phyloP scores from a whole-genome alignment of 2,888 invertebrate genomes.

The Cyrtodaria siliqua region DNA sequence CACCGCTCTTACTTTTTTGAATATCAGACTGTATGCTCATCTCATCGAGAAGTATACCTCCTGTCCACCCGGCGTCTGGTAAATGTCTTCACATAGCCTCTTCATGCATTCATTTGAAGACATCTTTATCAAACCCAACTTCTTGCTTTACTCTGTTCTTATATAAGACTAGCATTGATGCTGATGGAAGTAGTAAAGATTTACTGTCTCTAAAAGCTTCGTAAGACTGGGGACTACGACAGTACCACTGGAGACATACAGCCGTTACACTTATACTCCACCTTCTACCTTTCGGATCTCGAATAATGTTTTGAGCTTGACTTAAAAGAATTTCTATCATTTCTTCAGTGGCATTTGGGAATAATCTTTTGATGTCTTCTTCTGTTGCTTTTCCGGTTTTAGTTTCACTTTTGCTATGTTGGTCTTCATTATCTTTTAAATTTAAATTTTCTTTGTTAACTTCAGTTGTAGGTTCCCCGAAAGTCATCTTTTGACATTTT shows the following conservation, averaged over 20 bases:
- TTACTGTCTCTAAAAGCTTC: conserved; percentile 19
- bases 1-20: conserved; percentile 47
- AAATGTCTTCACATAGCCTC: conserved; percentile 48
- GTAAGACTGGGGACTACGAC: conserved; percentile 37
- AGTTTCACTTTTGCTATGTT: too few relatives aligned
- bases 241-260: conserved; percentile 37
- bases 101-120: conserved; percentile 59
- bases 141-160: conserved; percentile 42
- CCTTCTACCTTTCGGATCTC: conserved; percentile 30
- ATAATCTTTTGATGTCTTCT: conserved; percentile 17
- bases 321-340: conserved; percentile 42
- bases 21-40: conserved; percentile 64
- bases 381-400: conserved; percentile 8
- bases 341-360: conserved; percentile 31
- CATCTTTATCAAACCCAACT: conserved; percentile 28
- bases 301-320: conserved; percentile 36
- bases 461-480: too few relatives aligned
- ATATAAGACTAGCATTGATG: conserved; percentile 27
- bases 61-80: conserved; percentile 35
- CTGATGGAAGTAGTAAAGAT: conserved; percentile 30
- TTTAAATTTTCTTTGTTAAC: too few relatives aligned
- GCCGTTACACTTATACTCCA: conserved; percentile 31
- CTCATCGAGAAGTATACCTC: conserved; percentile 60
- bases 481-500: too few relatives aligned
- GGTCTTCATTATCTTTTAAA: too few relatives aligned